phyloP scores from a whole-genome alignment of 1,140 invertebrate genomes.

The Spodoptera frugiperda region DNA sequence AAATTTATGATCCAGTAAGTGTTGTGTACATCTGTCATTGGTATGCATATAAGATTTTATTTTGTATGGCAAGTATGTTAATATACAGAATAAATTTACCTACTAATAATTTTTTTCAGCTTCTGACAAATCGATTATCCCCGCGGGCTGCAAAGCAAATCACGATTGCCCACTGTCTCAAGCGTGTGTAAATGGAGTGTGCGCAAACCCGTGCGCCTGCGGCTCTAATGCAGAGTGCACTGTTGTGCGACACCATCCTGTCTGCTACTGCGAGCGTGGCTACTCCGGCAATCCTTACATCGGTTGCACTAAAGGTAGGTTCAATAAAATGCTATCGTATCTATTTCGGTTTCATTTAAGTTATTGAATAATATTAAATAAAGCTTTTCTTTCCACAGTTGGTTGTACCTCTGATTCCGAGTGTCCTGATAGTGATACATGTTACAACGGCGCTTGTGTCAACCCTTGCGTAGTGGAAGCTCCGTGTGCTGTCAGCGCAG shows the following conservation, averaged over 20 bases:
- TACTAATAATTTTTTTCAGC: constrained; percentile 76
- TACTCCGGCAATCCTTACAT: constrained; percentile 94
- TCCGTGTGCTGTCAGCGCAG: constrained; percentile 93
- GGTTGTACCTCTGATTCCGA: constrained; percentile 93
- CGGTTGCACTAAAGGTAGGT: constrained; percentile 91
- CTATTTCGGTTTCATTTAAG: not conserved
- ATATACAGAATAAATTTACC: too few species aligned
- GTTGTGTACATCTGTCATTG: too few species aligned
- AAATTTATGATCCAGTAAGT: too few species aligned
- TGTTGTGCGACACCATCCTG: constrained; percentile 93
- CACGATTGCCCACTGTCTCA: constrained; percentile 92
- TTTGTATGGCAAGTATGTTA: too few species aligned
- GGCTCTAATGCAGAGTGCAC: constrained; percentile 93
- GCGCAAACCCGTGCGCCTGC: constrained; percentile 94
- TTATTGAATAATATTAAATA: constrained; percentile 1
- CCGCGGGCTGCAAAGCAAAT: constrained; percentile 91
- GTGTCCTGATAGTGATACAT: constrained; percentile 91
- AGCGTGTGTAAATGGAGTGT: constrained; percentile 92
- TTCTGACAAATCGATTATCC: constrained; percentile 81
- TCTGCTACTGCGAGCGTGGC: constrained; percentile 92
- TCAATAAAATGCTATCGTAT: constrained; percentile 12
- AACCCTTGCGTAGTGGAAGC: constrained; percentile 92
- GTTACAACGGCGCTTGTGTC: constrained; percentile 93
- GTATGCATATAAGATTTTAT: too few species aligned
- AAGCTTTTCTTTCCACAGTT: constrained; percentile 85